phyloP scores from a whole-genome alignment of 2,797 vertebrate genomes.

The Anomalospiza imberbis region DNA sequence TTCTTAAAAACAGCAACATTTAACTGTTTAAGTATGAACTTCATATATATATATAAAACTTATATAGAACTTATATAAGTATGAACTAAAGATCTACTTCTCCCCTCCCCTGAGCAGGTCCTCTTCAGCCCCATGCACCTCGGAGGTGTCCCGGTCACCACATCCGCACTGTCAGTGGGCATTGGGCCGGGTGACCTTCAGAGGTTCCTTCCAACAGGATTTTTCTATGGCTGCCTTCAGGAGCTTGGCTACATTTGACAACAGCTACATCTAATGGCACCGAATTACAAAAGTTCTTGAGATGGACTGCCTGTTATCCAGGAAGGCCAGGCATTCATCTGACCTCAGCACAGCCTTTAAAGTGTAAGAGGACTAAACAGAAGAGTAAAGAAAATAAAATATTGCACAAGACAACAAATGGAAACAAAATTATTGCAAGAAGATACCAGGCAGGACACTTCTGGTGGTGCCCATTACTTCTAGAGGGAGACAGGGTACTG shows the following conservation, averaged over 20 bases:
- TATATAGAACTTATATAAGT: too few species aligned
- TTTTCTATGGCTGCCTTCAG: not conserved
- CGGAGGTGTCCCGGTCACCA: not conserved
- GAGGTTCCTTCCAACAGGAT: not conserved
- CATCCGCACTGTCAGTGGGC: not conserved
- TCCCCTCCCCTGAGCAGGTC: not conserved
- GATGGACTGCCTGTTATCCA: not conserved
- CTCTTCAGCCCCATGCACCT: not conserved
- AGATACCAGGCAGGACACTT: not conserved
- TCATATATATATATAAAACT: too few species aligned
- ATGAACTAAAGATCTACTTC: not conserved
- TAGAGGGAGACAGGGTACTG: not conserved
- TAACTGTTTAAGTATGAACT: not conserved
- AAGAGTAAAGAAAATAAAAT: not conserved
- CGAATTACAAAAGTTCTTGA: not conserved
- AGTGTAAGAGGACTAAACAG: not conserved
- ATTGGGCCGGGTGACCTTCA: not conserved
- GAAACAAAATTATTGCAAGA: not conserved
- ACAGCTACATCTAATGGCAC: not conserved
- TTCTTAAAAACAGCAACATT: not conserved
- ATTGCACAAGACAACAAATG: not conserved
- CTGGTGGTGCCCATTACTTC: rapidly evolving
- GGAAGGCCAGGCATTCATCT: not conserved
- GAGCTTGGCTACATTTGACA: not conserved
- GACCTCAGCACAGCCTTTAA: not conserved